These are phyloP conservation scores for Prochilodus magdalenae DNA, from an alignment of 2,113 vertebrate genomes.

Conservation along the genomic window DNA sequence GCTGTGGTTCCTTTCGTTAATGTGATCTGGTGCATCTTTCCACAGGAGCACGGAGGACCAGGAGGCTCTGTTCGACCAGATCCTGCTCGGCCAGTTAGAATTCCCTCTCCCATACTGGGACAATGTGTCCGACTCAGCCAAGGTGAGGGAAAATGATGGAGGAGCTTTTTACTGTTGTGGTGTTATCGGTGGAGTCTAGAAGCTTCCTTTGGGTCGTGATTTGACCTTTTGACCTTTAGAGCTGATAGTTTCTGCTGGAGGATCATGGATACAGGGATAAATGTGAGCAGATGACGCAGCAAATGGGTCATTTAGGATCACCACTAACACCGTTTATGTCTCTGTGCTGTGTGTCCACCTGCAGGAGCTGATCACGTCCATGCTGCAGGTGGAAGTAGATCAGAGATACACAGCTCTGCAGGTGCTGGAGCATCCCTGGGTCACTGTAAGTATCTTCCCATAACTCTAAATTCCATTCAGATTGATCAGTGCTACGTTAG, in stretches of 20 bases:
- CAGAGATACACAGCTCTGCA: slow-evolving; percentile 91
- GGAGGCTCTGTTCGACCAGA: slow-evolving; percentile 93
- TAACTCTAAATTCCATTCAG: background rate
- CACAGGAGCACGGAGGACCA: slow-evolving; percentile 89
- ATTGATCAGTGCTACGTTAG: background rate
- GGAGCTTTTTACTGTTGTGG: too few relatives aligned
- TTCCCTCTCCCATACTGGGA: slow-evolving; percentile 96
- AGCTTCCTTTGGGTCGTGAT: too few relatives aligned
- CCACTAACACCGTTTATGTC: background rate
- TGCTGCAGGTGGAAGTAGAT: slow-evolving; percentile 92
- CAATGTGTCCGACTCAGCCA: slow-evolving; percentile 91
- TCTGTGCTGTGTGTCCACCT: background rate
- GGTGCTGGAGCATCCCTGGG: slow-evolving; percentile 95
- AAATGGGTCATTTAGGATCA: too few relatives aligned
- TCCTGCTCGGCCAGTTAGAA: slow-evolving; percentile 90
- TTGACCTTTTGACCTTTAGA: too few relatives aligned
- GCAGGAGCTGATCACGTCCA: slow-evolving; percentile 91
- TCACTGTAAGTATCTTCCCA: slow-evolving; percentile 97
- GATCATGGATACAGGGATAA: too few relatives aligned
- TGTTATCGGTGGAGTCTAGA: too few relatives aligned
- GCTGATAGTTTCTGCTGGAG: too few relatives aligned
- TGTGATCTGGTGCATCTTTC: slow-evolving; percentile 1
- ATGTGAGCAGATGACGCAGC: too few relatives aligned
- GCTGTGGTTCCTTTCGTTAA: slow-evolving; percentile 14
- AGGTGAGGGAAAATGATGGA: slow-evolving; percentile 75